Evolutionary conservation across 2,888 invertebrate species (phyloP).

Genomic region (Pyralis farinalis): DNA sequence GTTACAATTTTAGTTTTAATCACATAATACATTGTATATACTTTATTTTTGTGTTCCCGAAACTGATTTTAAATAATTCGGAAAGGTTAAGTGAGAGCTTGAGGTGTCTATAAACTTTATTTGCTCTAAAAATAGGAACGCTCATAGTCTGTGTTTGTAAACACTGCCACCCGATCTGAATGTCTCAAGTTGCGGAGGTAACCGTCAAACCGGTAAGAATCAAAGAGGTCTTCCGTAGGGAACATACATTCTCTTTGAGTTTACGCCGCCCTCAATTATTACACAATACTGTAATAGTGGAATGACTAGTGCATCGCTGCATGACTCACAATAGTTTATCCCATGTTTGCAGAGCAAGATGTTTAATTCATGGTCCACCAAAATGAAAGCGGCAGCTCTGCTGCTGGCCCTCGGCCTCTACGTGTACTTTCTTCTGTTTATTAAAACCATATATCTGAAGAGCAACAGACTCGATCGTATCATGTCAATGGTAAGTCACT

Average conservation of each 20-base stretch:
- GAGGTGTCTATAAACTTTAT: no score
- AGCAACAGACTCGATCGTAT: conserved; percentile 34
- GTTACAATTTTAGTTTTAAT: no score
- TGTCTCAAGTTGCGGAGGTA: conserved; percentile 31
- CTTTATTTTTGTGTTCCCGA: no score
- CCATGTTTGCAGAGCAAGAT: conserved; percentile 19
- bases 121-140: no score
- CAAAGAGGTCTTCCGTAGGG: no score
- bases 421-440: conserved; percentile 26
- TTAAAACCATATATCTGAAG: conserved; percentile 33
- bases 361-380: conserved; percentile 25
- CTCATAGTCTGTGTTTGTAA: no score
- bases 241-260: no score
- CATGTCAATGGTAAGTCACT: conserved; percentile 30
- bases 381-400: conserved; percentile 25
- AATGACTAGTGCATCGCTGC: background rate
- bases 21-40: no score
- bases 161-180: conserved; percentile 17
- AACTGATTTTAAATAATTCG: no score
- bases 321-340: conserved; percentile 2
- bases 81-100: no score
- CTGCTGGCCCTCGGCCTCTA: conserved; percentile 27
- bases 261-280: no score
- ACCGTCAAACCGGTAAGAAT: conserved; percentile 33
- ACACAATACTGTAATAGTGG: no score